phyloP scores from a whole-genome alignment of 2,113 vertebrate species.

The Sinocyclocheilus anshuiensis region DNA sequence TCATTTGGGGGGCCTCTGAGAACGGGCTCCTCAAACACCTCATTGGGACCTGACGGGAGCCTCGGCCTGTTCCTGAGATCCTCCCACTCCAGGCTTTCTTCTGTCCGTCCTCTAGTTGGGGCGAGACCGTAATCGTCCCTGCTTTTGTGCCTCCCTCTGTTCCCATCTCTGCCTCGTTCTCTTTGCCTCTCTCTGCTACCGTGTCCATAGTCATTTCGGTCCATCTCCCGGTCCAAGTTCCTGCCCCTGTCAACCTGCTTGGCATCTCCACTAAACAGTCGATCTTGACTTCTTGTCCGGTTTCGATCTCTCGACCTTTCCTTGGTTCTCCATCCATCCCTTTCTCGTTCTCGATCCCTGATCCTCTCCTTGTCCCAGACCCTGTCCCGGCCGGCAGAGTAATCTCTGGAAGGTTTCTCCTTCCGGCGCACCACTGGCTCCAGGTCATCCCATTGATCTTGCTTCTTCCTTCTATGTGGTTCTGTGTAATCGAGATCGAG shows the following conservation, averaged over 20 bases:
- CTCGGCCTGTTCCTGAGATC: constrained; percentile 52
- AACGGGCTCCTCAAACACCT: constrained; percentile 65
- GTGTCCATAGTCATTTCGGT: constrained; percentile 6
- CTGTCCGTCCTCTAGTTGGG: constrained; percentile 32
- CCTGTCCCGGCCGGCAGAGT: constrained; percentile 63
- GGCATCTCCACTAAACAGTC: neutral
- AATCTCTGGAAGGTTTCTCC: constrained; percentile 66
- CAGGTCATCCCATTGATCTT: constrained; percentile 39
- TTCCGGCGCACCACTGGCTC: constrained; percentile 65
- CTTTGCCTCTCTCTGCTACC: constrained; percentile 22
- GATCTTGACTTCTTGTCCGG: constrained; percentile 52
- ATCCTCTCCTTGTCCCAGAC: constrained; percentile 20
- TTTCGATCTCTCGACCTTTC: constrained; percentile 48
- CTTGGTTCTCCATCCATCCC: constrained; percentile 13
- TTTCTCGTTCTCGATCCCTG: constrained; percentile 51
- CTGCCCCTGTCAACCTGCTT: neutral
- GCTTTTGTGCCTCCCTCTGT: constrained; percentile 59
- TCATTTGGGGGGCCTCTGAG: constrained; percentile 48
- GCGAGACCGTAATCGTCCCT: constrained; percentile 52
- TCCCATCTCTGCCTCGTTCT: constrained; percentile 46
- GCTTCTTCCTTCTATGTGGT: neutral
- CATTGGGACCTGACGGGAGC: constrained; percentile 59
- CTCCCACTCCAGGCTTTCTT: constrained; percentile 41
- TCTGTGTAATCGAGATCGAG: constrained; percentile 26
- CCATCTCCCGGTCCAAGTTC: constrained; percentile 26